Evolutionary conservation across 2,113 vertebrate genomes (phyloP), one percentile per base, ranked within the genome.

Genomic region (Pterocles gutturalis): DNA sequence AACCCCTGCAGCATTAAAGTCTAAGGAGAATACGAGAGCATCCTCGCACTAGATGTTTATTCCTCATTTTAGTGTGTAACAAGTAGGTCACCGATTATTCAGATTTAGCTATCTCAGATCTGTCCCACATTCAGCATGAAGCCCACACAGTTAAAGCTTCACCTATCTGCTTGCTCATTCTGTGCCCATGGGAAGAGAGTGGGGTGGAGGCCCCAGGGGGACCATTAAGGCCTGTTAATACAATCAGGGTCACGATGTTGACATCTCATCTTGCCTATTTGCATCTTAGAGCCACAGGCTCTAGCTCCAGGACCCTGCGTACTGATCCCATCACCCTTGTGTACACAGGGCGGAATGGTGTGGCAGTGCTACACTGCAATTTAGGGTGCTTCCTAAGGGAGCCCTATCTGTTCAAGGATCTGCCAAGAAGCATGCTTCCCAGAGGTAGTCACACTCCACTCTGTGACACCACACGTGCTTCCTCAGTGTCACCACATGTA

Each of bases 301-400:
- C 24, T 20, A 57, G 36, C 22, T 77, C 29, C 17, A 57, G 60
- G 26, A 49, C 25, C 57, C 33, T 64, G 2, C 0, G 0, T 34
- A 4, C 43, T 64, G 26, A 72, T 89, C 8, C 17, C 25, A 18
- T 79, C 8, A 60, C 17, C 22, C 26, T 10, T 38, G 8, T 7
- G 22, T 48, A 13, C 9, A 48, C 10, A 48, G 29, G 34, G 11
- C 53, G 26, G 13, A 76, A 33, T 13, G 26, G 20, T 0, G 0
- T 45, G 31, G 34, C 18, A 73, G 53, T 20, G 66, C 64, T 81
- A 13, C 5, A 2, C 75, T 70, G n/a, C 38, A 65, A n/a, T 76
- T 65, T 43, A 28, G 38, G 49, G 25, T 34, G n/a, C 11, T 24
- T 89, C 8, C 17, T 11, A n/a, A 51, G 41, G 19, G 22, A 55